Conservation (phyloP, 1,140 invertebrate genomes). For the Kradibia gibbosae region DNA sequence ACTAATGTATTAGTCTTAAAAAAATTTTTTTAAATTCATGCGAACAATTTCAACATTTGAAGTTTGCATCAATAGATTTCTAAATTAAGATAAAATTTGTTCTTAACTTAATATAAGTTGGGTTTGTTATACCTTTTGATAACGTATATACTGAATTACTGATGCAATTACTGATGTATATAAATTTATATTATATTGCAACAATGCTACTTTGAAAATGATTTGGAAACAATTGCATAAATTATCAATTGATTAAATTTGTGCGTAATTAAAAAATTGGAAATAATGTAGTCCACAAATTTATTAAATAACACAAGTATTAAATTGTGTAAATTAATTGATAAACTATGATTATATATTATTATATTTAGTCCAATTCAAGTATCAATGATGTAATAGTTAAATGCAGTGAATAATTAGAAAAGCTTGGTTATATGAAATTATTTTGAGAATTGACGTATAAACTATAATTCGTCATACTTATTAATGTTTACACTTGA, state of each 20-base stretch:
- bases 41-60: neutral
- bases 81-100: too few relatives aligned
- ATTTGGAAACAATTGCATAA: neutral
- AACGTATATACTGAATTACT: too few relatives aligned
- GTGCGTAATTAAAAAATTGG: neutral
- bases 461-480: constrained; percentile 21
- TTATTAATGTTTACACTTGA: constrained; percentile 5
- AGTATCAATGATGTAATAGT: constrained; percentile 23
- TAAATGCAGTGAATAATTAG: constrained; percentile 21
- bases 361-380: constrained; percentile 3
- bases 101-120: too few relatives aligned
- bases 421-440: constrained; percentile 22
- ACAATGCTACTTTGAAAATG: neutral
- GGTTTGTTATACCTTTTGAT: too few relatives aligned
- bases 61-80: too few relatives aligned
- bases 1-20: neutral
- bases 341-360: neutral
- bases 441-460: constrained; percentile 15
- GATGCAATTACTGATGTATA: neutral
- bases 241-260: neutral
- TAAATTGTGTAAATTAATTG: neutral
- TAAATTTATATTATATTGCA: neutral
- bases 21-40: neutral
- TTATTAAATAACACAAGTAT: constrained; percentile 1
- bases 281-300: neutral